A percentile compares a stretch with the other conserved stretches of the same genome.
Conservation (phyloP, 2,797 vertebrate genomes). For the Coregonus suidteri region DNA sequence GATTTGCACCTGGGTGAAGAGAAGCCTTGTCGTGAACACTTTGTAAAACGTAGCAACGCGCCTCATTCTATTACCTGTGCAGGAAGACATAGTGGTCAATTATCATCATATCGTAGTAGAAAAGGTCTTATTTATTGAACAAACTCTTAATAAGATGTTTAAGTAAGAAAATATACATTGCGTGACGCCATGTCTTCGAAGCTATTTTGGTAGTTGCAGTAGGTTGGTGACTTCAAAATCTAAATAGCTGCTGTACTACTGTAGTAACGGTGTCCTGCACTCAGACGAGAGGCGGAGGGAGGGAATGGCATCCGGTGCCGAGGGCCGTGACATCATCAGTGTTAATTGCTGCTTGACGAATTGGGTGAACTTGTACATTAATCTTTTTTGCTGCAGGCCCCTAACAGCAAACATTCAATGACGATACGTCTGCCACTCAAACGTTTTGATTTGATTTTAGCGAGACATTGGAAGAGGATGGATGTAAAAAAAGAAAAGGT, state of each 20-base stretch:
- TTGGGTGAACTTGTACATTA: slow-evolving; percentile 9
- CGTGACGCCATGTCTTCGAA: slow-evolving; percentile 33
- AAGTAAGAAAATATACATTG: slow-evolving; percentile 43
- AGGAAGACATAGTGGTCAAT: slow-evolving; percentile 40
- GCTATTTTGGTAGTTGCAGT: slow-evolving; percentile 51
- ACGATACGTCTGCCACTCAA: neutral
- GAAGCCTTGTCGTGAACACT: slow-evolving; percentile 63
- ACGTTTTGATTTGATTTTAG: neutral
- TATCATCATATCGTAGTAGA: slow-evolving; percentile 37
- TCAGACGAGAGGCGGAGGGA: neutral
- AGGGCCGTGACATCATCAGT: neutral
- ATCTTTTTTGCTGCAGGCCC: neutral
- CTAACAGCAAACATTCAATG: neutral
- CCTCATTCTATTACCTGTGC: slow-evolving; percentile 35
- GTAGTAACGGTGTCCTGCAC: slow-evolving; percentile 17
- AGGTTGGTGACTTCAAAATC: slow-evolving; percentile 9
- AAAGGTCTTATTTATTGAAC: slow-evolving; percentile 50
- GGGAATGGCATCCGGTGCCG: slow-evolving; percentile 20
- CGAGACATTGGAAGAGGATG: neutral
- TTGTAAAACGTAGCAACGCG: slow-evolving; percentile 67
- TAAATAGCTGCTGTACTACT: slow-evolving; percentile 49
- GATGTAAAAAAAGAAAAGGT: neutral
- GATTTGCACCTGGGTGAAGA: slow-evolving; percentile 62
- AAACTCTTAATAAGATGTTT: slow-evolving; percentile 41
- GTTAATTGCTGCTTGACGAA: slow-evolving; percentile 22